Conservation (phyloP, 2,888 invertebrate species). For the Torymus tubicola region DNA sequence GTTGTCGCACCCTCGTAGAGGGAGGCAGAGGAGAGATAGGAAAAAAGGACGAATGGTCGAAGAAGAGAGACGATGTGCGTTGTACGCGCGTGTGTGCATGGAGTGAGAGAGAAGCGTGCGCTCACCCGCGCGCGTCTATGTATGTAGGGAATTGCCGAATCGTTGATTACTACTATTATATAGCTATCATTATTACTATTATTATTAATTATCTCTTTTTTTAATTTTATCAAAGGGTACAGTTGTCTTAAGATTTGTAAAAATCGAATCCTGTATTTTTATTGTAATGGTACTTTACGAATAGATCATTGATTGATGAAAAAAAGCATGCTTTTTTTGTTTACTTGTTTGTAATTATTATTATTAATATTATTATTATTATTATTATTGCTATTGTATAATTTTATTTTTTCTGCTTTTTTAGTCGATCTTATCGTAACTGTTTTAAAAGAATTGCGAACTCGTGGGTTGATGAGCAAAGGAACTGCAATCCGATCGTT, state of each 20-base stretch:
- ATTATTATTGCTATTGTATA: constrained; percentile 41
- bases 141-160: constrained; percentile 18
- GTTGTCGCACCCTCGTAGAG: too few relatives aligned
- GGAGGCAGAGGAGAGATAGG: too few relatives aligned
- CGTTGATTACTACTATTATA: constrained; percentile 26
- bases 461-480: constrained; percentile 27
- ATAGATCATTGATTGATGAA: constrained; percentile 42
- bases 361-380: constrained; percentile 41
- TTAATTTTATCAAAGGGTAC: constrained; percentile 54
- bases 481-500: constrained; percentile 17
- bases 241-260: constrained; percentile 55
- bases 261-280: constrained; percentile 53
- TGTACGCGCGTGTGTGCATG: too few relatives aligned
- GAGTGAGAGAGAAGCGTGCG: too few relatives aligned
- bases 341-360: constrained; percentile 52
- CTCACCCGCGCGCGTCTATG: too few relatives aligned
- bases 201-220: constrained; percentile 33
- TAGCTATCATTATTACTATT: constrained; percentile 2
- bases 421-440: constrained; percentile 51
- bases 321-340: constrained; percentile 52
- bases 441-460: constrained; percentile 40
- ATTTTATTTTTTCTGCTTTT: constrained; percentile 49
- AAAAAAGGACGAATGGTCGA: too few relatives aligned
- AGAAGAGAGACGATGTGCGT: too few relatives aligned
- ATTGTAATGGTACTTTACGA: constrained; percentile 52